Evolutionary conservation across 2,113 vertebrate species (phyloP).

Genomic region (Polypterus bichir): DNA sequence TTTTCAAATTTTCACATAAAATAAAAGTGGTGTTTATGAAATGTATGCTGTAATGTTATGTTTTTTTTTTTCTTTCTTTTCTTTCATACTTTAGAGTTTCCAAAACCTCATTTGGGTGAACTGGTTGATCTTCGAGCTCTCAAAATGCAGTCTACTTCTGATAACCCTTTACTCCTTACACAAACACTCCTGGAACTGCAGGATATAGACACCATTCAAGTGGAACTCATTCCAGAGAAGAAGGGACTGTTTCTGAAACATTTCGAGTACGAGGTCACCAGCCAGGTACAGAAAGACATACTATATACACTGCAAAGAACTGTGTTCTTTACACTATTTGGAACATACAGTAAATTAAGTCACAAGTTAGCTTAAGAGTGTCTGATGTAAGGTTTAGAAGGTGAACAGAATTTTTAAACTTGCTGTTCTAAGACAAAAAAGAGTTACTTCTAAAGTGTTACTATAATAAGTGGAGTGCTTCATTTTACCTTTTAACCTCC

Average conservation of each 20-base stretch:
- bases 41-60: too few species aligned
- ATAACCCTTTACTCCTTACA: conserved; percentile 63
- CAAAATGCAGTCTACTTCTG: conserved; percentile 63
- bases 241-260: conserved; percentile 95
- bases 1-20: too few species aligned
- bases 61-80: neutral
- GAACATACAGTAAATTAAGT: too few species aligned
- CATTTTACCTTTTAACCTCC: too few species aligned
- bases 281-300: conserved; percentile 54
- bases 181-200: conserved; percentile 69
- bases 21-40: too few species aligned
- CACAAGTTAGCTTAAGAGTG: too few species aligned
- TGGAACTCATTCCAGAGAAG: conserved; percentile 93
- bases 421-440: too few species aligned
- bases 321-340: too few species aligned
- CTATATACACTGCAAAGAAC: neutral
- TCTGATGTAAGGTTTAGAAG: too few species aligned
- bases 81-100: conserved; percentile 46
- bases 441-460: too few species aligned
- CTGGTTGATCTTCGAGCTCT: conserved; percentile 38
- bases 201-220: conserved; percentile 63
- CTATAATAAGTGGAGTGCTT: too few species aligned
- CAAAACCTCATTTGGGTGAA: conserved; percentile 54
- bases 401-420: too few species aligned
- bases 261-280: conserved; percentile 91